Conservation (phyloP, 2,113 vertebrate genomes). For the Cranoglanis bouderius region DNA sequence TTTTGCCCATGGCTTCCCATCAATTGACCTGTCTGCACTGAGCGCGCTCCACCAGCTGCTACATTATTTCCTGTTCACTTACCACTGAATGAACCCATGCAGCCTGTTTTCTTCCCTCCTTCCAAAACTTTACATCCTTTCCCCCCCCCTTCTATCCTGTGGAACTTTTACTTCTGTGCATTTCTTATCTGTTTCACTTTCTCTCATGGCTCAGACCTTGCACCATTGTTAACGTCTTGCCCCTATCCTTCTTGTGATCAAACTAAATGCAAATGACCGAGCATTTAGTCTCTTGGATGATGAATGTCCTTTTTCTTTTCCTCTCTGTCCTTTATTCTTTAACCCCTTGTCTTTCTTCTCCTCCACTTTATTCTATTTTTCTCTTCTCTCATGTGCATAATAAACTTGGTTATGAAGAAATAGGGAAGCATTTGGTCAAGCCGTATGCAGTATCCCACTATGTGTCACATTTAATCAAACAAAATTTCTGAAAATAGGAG, state of each 20-base stretch:
- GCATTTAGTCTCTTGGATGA: conserved; percentile 31
- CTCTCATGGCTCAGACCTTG: background rate
- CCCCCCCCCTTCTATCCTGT: conserved; percentile 28
- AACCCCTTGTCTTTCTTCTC: conserved; percentile 9
- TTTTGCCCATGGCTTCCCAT: conserved; percentile 40
- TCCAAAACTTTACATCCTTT: conserved; percentile 24
- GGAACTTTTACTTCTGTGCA: conserved; percentile 17
- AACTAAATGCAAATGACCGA: conserved; percentile 57
- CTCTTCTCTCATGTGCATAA: conserved; percentile 19
- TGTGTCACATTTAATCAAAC: background rate
- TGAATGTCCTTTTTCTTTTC: conserved; percentile 33
- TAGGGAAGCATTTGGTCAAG: conserved; percentile 43
- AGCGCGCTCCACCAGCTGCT: conserved; percentile 65
- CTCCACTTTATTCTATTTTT: background rate
- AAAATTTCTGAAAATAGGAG: background rate
- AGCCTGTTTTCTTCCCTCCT: conserved; percentile 35
- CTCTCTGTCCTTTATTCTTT: background rate
- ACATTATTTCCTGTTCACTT: conserved; percentile 67
- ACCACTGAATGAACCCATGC: conserved; percentile 43
- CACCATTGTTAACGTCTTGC: conserved; percentile 17
- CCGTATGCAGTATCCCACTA: background rate
- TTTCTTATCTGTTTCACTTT: conserved; percentile 15
- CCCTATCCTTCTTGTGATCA: conserved; percentile 3
- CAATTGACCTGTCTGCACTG: conserved; percentile 58
- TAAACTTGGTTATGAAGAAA: conserved; percentile 39